Evolutionary conservation across 2,797 vertebrate genomes (phyloP).

Genomic region (Lithobates pipiens): DNA sequence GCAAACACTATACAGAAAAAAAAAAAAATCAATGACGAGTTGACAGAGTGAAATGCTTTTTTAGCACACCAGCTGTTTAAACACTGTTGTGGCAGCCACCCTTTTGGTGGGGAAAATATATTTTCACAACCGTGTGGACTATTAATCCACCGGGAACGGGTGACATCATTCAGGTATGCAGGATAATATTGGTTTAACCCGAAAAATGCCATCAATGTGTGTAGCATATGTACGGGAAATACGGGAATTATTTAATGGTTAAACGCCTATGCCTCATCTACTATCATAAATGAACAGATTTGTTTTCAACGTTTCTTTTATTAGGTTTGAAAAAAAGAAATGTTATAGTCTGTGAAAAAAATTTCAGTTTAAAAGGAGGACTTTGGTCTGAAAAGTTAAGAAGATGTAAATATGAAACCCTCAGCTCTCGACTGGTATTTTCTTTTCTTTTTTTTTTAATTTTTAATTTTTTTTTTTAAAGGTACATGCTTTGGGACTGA

Average conservation of each 20-base stretch:
- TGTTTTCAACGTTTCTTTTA: background rate
- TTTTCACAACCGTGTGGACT: background rate
- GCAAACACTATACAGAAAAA: background rate
- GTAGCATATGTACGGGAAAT: background rate
- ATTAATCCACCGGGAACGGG: background rate
- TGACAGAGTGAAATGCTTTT: background rate
- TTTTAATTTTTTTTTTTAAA: too few species aligned
- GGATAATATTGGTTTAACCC: conserved; percentile 2
- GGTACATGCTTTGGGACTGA: background rate
- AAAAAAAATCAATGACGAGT: background rate
- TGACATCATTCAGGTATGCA: background rate
- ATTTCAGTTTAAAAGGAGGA: background rate
- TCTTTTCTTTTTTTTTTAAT: too few species aligned
- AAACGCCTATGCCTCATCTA: background rate
- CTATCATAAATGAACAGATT: background rate
- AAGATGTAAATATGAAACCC: too few species aligned
- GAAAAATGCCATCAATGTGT: conserved; percentile 3
- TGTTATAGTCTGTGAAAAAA: background rate
- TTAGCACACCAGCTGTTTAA: background rate
- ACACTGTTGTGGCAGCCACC: background rate
- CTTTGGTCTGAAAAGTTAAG: background rate
- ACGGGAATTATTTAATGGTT: background rate
- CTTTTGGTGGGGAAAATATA: background rate
- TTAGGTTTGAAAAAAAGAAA: too few species aligned
- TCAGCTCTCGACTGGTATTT: too few species aligned